These are phyloP conservation scores for Drosophila insularis DNA, from an alignment of 1,140 invertebrate genomes.

Conservation along the genomic window DNA sequence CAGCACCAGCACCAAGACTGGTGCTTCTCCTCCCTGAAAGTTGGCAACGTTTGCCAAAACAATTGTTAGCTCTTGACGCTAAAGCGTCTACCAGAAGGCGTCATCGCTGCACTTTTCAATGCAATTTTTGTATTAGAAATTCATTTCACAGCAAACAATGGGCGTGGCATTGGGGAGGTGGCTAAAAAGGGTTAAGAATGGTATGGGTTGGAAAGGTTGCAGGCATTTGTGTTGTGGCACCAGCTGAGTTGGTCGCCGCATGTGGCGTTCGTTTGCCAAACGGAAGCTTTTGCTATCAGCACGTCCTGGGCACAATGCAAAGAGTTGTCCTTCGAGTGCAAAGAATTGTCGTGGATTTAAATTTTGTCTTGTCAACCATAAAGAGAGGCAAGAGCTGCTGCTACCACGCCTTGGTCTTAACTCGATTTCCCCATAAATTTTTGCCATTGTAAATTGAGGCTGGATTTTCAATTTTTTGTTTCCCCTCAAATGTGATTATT, in stretches of 20 bases:
- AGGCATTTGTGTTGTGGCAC: conserved; percentile 18
- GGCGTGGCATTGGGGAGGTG: not conserved
- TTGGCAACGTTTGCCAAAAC: conserved; percentile 70
- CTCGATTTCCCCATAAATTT: conserved; percentile 56
- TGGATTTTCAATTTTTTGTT: not conserved
- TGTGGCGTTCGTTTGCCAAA: conserved; percentile 39
- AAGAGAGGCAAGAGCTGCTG: conserved; percentile 7
- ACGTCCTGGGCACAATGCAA: conserved; percentile 46
- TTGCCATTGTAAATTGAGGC: conserved; percentile 4
- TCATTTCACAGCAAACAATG: conserved; percentile 64
- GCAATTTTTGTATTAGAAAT: conserved; percentile 80
- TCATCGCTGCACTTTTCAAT: conserved; percentile 54
- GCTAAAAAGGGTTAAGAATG: not conserved
- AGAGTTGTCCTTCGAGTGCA: conserved; percentile 37
- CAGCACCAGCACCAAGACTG: not conserved
- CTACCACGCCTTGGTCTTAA: conserved; percentile 35
- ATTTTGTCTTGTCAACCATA: conserved; percentile 53
- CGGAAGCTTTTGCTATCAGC: conserved; percentile 61
- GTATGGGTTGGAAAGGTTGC: not conserved
- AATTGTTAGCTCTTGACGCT: conserved; percentile 62
- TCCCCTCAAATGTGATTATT: no score
- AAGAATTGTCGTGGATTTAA: conserved; percentile 47
- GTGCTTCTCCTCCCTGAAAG: conserved; percentile 31
- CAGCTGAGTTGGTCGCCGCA: conserved; percentile 45
- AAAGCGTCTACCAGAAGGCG: conserved; percentile 42